Percentiles rank a stretch among this genome's conserved stretches.
phyloP scores from a whole-genome alignment of 2,113 vertebrate species.

The Lepidothrix coronata region DNA sequence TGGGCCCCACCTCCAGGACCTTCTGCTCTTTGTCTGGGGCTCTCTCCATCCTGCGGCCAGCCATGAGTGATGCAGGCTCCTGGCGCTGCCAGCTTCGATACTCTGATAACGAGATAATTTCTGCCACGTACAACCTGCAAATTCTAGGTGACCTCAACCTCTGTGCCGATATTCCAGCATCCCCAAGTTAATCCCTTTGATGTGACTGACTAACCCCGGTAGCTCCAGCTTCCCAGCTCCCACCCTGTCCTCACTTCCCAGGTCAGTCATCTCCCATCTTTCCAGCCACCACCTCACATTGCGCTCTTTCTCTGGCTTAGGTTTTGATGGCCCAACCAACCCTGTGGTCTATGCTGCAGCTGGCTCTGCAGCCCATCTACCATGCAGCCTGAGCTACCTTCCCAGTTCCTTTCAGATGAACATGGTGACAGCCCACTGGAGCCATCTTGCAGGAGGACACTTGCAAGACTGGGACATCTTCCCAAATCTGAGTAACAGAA shows the following conservation, averaged over 20 bases:
- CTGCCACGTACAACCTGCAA: slow-evolving; percentile 30
- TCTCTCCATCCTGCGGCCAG: not conserved
- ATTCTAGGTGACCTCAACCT: slow-evolving; percentile 66
- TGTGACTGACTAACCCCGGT: not conserved
- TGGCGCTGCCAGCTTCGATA: slow-evolving; percentile 74
- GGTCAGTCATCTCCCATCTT: not conserved
- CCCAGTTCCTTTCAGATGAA: not conserved
- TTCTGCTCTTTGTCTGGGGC: not conserved
- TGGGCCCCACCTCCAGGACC: not conserved
- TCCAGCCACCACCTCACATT: not conserved
- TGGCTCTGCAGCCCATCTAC: slow-evolving; percentile 67
- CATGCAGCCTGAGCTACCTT: slow-evolving; percentile 45
- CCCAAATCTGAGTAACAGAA: not conserved
- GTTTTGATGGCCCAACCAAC: slow-evolving; percentile 45
- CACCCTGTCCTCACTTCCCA: not conserved
- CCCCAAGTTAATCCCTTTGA: not conserved
- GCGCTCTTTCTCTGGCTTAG: slow-evolving; percentile 37
- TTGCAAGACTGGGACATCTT: not conserved
- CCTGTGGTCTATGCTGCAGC: slow-evolving; percentile 64
- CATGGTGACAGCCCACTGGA: slow-evolving; percentile 49
- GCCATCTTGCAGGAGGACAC: not conserved
- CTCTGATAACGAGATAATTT: slow-evolving; percentile 51
- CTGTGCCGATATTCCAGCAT: not conserved
- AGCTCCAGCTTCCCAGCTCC: not conserved
- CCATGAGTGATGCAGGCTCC: slow-evolving; percentile 43